Evolutionary conservation across 1,140 invertebrate genomes (phyloP), one percentile per base, ranked within the genome.

Genomic region (Cotesia vestalis): DNA sequence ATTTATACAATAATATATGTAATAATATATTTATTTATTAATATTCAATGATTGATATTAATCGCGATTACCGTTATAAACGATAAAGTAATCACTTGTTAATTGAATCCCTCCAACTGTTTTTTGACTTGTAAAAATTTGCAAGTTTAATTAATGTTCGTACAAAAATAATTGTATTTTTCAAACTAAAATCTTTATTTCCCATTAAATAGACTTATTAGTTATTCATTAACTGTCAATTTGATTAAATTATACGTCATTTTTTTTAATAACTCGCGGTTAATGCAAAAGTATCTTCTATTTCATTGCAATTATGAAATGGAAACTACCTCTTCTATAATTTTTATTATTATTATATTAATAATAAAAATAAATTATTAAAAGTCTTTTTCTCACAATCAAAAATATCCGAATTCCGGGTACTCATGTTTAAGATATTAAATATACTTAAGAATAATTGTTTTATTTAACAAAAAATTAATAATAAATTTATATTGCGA

Each of bases 371-470:
- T 0, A 27, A 9, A 20, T 27, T 17, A 17, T 17, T 17, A 9
- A 12, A 60, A 60, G 17, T 55, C 27, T 20, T 60, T 60, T 60
- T 60, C 59, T 60, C 20, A 60, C 27, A 35, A 60, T 60, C 59
- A 60, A 60, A 60, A 60, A 20, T 35, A 20, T 34, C 59, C 59
- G 59, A 3, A 4, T 12, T 14, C 27, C 27, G 20, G 27, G 17
- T 35, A 27, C 59, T 20, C 27, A 60, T 14, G 4, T 11, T 9
- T 46, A 55, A 14, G 8, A 27, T 60, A 60, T 35, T 57, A 57
- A 6, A 60, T 60, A 60, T 17, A 17, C 17, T 17, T 17, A 17
- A 17, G 17, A 17, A 17, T 27, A 12, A 60, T 20, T 34, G 27
- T 55, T 55, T 55, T 55, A 55, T 4, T 14, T 14, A 55, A 17